Evolutionary conservation across 2,113 vertebrate species (phyloP), one percentile per base, ranked within the genome.

Genomic region (Corydoras maculifer): DNA sequence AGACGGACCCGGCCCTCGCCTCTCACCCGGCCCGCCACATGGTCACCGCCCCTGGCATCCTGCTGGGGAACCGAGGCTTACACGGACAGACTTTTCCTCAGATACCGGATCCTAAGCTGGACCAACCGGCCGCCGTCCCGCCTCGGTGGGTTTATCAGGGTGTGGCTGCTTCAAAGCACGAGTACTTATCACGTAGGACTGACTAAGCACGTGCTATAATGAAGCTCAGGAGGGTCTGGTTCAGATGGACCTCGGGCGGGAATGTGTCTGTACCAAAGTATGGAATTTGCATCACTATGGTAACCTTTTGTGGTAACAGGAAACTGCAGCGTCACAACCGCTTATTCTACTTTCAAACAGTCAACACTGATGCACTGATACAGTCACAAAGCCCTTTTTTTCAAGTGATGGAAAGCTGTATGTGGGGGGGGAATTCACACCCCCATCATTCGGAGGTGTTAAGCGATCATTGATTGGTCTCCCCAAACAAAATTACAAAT

Each of bases 1-100:
- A 69, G 15, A 65, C 74, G 78, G 50, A 69, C 69, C 59, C 10
- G 54, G 54, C 6, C 54, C 54, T 79, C 60, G 53, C 53, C 13
- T 78, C 61, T 67, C 18, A 53, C 59, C 65, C 60, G 9, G 58
- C 58, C 35, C 65, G 66, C 67, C 65, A 72, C 54, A 62, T 57
- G 60, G 72, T 65, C 75, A 74, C 80, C 79, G 84, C 72, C 73
- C 54, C 61, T 70, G 74, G 65, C 49, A 50, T 74, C 78, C 72
- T 72, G 76, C 72, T 77, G 58, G 60, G 67, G 83, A 73, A 79
- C 80, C 80, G 76, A 57, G 53, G 14, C 3, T 57, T n/a, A 9
- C n/a, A n/a, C 13, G 9, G 3, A 57, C 12, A 83, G 71, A 62
- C 57, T 54, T 31, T 69, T 43, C n/a, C 30, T 14, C 70, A 59